Conservation (phyloP, 2,797 vertebrate species). For the Spheniscus humboldti region DNA sequence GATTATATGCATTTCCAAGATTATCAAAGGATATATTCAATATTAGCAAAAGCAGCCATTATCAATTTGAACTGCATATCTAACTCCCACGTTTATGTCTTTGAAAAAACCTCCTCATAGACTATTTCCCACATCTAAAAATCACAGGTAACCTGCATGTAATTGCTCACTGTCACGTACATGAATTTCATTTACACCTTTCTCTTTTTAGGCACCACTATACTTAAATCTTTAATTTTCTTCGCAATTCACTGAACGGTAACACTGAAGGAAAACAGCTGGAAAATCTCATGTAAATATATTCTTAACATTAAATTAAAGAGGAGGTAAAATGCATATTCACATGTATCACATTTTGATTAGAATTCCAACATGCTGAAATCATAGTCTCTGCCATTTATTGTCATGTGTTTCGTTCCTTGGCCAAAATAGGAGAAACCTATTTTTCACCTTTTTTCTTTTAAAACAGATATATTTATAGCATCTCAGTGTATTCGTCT, state of each 20-base stretch:
- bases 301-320: not conserved
- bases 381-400: not conserved
- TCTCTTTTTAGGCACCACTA: not conserved
- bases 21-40: not conserved
- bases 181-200: not conserved
- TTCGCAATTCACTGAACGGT: not conserved
- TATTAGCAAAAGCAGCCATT: not conserved
- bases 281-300: not conserved
- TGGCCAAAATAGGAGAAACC: not conserved
- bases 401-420: not conserved
- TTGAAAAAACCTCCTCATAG: not conserved
- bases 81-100: not conserved
- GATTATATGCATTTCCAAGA: not conserved
- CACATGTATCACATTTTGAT: not conserved
- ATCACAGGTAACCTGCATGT: not conserved
- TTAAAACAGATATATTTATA: not conserved
- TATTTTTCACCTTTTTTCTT: not conserved
- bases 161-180: not conserved
- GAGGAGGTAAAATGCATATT: not conserved
- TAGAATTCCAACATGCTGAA: not conserved
- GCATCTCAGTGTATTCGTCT: not conserved
- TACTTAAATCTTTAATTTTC: not conserved
- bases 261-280: not conserved
- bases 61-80: not conserved
- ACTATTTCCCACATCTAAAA: not conserved